These are phyloP conservation scores for Tuberolachnus salignus DNA, from an alignment of 2,888 invertebrate genomes.

Conservation along the genomic window DNA sequence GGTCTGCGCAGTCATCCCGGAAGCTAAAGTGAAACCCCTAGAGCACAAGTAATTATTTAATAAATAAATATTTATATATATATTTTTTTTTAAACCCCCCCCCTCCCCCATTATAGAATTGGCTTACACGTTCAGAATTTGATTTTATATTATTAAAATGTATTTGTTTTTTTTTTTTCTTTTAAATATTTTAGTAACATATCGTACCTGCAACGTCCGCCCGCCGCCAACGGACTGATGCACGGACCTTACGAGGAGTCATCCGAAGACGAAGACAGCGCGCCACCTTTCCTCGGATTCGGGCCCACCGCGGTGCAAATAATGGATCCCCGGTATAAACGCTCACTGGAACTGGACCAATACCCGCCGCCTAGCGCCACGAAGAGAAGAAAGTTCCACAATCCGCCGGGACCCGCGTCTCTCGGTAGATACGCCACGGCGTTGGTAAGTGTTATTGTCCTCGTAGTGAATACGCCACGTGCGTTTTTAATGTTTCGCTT, in stretches of 20 bases:
- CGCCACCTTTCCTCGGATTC: constrained; percentile 32
- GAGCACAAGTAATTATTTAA: constrained; percentile 42
- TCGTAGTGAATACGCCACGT: too few relatives aligned
- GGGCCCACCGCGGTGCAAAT: constrained; percentile 32
- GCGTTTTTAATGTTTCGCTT: too few relatives aligned
- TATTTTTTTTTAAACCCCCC: neutral
- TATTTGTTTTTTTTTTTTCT: neutral
- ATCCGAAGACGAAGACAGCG: constrained; percentile 43
- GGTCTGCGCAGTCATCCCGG: constrained; percentile 48
- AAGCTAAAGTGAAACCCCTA: constrained; percentile 48
- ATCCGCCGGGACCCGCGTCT: constrained; percentile 6
- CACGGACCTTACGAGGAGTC: constrained; percentile 43
- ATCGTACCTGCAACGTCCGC: constrained; percentile 43
- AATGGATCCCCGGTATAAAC: constrained; percentile 51
- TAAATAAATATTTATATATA: neutral
- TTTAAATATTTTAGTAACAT: constrained; percentile 25
- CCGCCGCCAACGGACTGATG: constrained; percentile 25
- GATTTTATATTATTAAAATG: neutral
- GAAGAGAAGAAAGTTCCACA: constrained; percentile 38
- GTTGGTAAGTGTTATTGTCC: neutral
- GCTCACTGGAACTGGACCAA: constrained; percentile 45
- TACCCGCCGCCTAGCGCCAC: constrained; percentile 32
- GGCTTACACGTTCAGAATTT: neutral
- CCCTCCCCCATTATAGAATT: neutral
- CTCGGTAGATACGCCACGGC: constrained; percentile 35